Evolutionary conservation across 30 jellyfish, hydroid and myxozoan species (phyloP), one percentile per base, ranked within the genome.

Genomic region (Turritopsis rubra): DNA sequence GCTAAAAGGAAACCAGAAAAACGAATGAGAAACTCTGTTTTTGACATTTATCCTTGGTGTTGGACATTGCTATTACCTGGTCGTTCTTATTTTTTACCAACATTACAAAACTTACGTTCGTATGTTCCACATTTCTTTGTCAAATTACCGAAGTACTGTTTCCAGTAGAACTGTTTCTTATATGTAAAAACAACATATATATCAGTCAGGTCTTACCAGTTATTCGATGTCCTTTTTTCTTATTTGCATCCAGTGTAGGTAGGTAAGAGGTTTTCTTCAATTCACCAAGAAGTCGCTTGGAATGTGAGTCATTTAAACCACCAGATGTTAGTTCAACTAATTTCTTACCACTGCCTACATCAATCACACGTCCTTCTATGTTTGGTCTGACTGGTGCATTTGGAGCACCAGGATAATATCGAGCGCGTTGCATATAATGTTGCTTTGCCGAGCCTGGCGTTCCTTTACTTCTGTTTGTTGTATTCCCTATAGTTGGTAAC

Each of bases 381-480:
- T 52, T 70, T 70, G 95, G 96, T 83, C 88, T 92, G 28, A 81
- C 60, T 1, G 89, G 91, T 18, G 94, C 91, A 26, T 85, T 75
- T 53, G 96, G 96, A 22, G 96, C 96, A 27, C 98, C 98, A 7
- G 98, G 98, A 30, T 93, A 88, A 84, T 93, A 93, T 41, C 98
- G 85, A 21, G 98, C 82, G 27, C 94, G 83, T 66, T 93, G 96
- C 79, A 93, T 26, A 73, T 93, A 93, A 79, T 88, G 96, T 83
- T 93, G 95, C 85, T 88, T 88, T 4, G 98, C 98, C 19, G 96
- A 88, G 53, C 96, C 96, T 16, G 87, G 81, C 27, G 83, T 41
- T 17, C 52, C 52, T 26, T 29, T 30, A 19, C 19, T 71, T 29
- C 79, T 29, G 19, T 83, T 29, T 7, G 79, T 29, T 8, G 28